Conservation (phyloP, 1,140 invertebrate species). For the Cardiocondyla obscurior region DNA sequence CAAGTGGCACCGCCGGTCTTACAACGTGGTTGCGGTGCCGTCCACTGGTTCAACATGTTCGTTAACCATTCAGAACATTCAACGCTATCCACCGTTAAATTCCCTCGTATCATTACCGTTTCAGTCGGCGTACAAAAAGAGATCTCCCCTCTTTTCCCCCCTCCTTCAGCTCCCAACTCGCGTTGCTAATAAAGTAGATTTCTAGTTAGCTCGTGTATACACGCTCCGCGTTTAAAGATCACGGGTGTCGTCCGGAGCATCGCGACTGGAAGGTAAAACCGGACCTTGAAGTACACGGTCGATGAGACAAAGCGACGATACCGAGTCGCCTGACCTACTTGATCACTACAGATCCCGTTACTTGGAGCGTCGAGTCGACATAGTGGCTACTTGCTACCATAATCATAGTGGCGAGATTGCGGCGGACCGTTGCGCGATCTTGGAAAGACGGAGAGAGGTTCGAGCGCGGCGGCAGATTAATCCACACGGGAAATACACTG, state of each 20-base stretch:
- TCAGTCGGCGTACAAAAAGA: neutral
- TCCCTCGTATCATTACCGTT: neutral
- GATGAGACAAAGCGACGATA: constrained; percentile 60
- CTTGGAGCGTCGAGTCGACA: constrained; percentile 55
- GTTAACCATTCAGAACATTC: constrained; percentile 13
- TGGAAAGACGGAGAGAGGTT: neutral
- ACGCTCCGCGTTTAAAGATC: neutral
- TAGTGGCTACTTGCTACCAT: constrained; percentile 40
- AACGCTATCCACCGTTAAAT: constrained; percentile 3
- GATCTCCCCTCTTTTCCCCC: too few relatives aligned
- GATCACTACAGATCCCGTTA: constrained; percentile 73
- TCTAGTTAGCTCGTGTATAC: constrained; percentile 10
- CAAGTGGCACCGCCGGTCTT: neutral
- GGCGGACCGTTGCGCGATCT: constrained; percentile 37
- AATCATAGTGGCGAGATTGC: constrained; percentile 43
- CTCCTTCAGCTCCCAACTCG: too few relatives aligned
- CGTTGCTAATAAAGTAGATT: constrained; percentile 28
- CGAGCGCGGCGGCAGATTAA: constrained; percentile 1
- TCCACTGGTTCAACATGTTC: neutral
- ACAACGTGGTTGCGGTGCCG: neutral
- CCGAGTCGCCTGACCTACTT: constrained; percentile 66
- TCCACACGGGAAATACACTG: constrained; percentile 22
- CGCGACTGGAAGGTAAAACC: constrained; percentile 21
- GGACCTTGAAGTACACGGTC: constrained; percentile 32
- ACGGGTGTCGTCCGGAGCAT: neutral